Evolutionary conservation across 2,888 invertebrate genomes (phyloP), one percentile per base, ranked within the genome.

Genomic region (Bellardia bayeri): DNA sequence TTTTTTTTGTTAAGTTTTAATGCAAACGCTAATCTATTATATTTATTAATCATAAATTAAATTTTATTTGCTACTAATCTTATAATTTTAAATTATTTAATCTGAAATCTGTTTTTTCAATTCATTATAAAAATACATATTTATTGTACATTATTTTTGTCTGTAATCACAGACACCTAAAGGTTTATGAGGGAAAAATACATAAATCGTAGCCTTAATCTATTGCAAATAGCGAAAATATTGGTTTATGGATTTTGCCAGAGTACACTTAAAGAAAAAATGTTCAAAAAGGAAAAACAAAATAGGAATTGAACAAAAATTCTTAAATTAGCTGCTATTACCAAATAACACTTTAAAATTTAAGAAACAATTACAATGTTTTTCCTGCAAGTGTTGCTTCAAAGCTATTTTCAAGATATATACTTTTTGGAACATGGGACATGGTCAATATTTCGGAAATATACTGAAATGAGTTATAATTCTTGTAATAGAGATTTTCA

Each of bases 101-200:
- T 83, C 71, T 51, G 13, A 83, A 83, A 87, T 87, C 75, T 66
- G 69, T 76, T 86, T 78, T 64, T 30, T n/a, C n/a, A n/a, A n/a
- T n/a, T n/a, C n/a, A n/a, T n/a, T n/a, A n/a, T n/a, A n/a, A n/a
- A n/a, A n/a, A n/a, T n/a, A n/a, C n/a, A n/a, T n/a, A n/a, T n/a
- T n/a, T n/a, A n/a, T n/a, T 72, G 40, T 66, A 45, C 3, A 45
- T 49, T n/a, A 45, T 49, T n/a, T 58, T 69, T 61, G 61, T 2
- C 42, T n/a, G 7, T 49, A 71, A 79, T 72, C 56, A 49, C 49
- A 68, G 33, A 68, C 61, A 37, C 40, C 58, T 66, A 58, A 74
- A 82, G 61, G 61, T 71, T 69, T 37, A 13, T 51, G 13, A 2
- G 11, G 2, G 9, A 11, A 58, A 58, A 56, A 68, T 16, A 45